Base-by-base conservation (phyloP, 2,113 vertebrate species). In the Glareola pratincola region DNA sequence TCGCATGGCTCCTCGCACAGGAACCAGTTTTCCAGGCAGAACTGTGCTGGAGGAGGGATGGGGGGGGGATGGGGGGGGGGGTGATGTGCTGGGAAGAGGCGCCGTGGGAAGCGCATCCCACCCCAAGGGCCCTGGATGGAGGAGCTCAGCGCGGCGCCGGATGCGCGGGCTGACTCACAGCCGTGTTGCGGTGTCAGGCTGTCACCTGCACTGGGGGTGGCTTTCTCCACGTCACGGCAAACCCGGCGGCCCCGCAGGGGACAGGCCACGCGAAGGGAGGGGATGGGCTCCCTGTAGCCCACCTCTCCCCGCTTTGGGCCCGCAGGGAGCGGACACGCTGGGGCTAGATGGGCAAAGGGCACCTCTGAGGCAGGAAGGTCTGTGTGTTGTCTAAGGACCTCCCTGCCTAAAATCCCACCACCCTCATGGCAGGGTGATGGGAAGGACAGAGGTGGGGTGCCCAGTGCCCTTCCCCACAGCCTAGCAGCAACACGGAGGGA, bases 21-120 rank as follows among this genome's bases (percentile, higher is more conserved):
- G 45, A 73, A 66, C 7, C 62, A 79, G 19, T 14, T 63, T 59
- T 34, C 73, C 71, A 71, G 67, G 87, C 47, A 39, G 41, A n/a
- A 11, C 1, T 0, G 0, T 0, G 1, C 34, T 56, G 54, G 9
- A 3, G 36, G 34, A n/a, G 59, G 51, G n/a, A n/a, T n/a, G n/a
- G n/a, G n/a, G n/a, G n/a, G n/a, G n/a, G n/a, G n/a, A n/a, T n/a
- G n/a, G n/a, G n/a, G n/a, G n/a, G n/a, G n/a, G n/a, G n/a, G n/a
- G n/a, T n/a, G n/a, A n/a, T n/a, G n/a, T n/a, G 51, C 66, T 45
- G 87, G 60, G 47, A 48, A 47, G 86, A 36, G 34, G 62, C 1
- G 1, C 41, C 0, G 0, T 37, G 41, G 30, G 71, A 30, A 72
- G 71, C 60, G 41, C 24, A 91, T 71, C 56, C 56, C 79, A 47